Base-by-base conservation (phyloP, 2,113 vertebrate genomes). In the Hepsetus odoe region DNA sequence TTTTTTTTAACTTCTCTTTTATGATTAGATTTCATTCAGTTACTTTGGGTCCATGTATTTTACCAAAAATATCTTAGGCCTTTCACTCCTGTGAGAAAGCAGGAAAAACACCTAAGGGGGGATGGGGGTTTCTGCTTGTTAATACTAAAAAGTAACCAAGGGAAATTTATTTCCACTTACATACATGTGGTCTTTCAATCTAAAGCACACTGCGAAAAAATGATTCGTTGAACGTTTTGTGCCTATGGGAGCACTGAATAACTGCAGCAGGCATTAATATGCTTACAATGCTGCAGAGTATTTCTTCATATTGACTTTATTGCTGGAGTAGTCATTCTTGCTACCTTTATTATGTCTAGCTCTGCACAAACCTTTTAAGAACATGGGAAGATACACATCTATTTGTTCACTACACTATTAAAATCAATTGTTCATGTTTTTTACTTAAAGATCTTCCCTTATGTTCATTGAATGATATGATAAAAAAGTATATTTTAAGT, bases 291-390 rank as follows among this genome's bases (percentile, higher is more conserved):
- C 28, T 55, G 49, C 24, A 14, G 38, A 32, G 61, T 32, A 38
- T 65, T 66, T 76, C 40, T 42, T 56, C 33, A 42, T 53, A 67
- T 1, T 67, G 51, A 67, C 49, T 68, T 76, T 76, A 76, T 76
- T 67, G 26, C 61, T 68, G 20, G 53, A 64, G 16, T 38, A 76
- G 53, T 56, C 24, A 38, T 76, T 66, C 49, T 2, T 18, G 40
- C 26, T 76, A n/a, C 61, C 22, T 26, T 38, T 66, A 64, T 74
- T 40, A 76, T 56, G 62, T 28, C 16, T 11, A n/a, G 11, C 49
- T 32, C 56, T 38, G 28, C 49, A 56, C 10, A 24, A 14, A 30
- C 24, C 61, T 42, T 76, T 67, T 35, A 76, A 65, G 12, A 38
- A 46, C 56, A n/a, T 10, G 51, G 46, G n/a, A 65, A 22, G 18